phyloP scores from a whole-genome alignment of 2,888 invertebrate genomes.

The Stomorhina lunata region DNA sequence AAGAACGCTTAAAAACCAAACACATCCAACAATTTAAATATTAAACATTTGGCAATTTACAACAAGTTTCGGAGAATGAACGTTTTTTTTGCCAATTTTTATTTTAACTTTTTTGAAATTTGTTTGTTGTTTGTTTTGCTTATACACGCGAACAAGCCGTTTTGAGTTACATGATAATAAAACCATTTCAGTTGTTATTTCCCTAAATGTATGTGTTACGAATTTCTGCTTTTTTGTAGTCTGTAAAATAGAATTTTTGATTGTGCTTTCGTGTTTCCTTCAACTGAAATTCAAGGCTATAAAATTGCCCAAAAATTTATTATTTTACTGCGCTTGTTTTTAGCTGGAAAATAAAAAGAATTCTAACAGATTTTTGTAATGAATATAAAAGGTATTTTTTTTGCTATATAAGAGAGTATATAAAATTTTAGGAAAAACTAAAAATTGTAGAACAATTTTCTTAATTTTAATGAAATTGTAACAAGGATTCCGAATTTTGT shows the following conservation, averaged over 20 bases:
- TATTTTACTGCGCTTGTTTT: background rate
- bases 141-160: conserved; percentile 15
- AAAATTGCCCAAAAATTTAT: conserved; percentile 16
- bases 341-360: background rate
- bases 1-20: background rate
- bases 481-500: too few relatives aligned
- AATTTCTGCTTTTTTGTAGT: background rate
- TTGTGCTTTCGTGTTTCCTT: background rate
- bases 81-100: background rate
- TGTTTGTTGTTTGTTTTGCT: background rate
- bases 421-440: background rate
- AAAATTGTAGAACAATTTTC: background rate
- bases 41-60: conserved; percentile 30
- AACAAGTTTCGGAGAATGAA: conserved; percentile 21
- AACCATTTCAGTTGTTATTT: conserved; percentile 19
- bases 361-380: background rate
- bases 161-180: conserved; percentile 25
- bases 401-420: background rate
- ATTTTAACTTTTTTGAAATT: background rate
- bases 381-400: background rate
- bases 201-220: background rate
- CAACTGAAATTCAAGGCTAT: conserved; percentile 28
- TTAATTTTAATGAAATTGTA: too few relatives aligned
- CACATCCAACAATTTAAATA: conserved; percentile 2
- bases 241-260: background rate